These are phyloP conservation scores for Vulpes vulpes DNA, from an alignment of 2,113 vertebrate genomes.

Conservation along the genomic window DNA sequence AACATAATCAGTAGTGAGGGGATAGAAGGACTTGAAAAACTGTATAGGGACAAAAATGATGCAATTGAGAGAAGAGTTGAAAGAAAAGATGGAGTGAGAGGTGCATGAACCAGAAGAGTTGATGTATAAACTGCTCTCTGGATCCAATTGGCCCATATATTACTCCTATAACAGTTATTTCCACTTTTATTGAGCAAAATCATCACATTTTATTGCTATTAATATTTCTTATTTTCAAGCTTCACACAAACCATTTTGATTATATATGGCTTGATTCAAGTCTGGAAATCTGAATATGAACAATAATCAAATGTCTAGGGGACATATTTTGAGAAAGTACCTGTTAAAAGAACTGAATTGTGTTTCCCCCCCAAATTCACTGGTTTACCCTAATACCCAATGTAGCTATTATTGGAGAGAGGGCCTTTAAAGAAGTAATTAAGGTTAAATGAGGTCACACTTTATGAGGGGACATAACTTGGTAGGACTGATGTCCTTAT, in stretches of 20 bases:
- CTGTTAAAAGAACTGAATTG: background rate
- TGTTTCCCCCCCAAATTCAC: background rate
- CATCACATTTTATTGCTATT: background rate
- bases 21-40: background rate
- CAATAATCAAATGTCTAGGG: background rate
- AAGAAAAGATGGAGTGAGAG: background rate
- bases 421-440: background rate
- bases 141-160: background rate
- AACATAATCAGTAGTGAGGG: background rate
- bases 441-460: background rate
- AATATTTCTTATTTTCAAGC: background rate
- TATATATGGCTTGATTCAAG: background rate
- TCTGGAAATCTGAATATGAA: background rate
- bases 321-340: background rate
- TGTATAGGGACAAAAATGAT: background rate
- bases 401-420: background rate
- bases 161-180: background rate
- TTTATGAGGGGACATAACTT: background rate
- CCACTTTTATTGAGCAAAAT: background rate
- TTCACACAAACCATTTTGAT: background rate
- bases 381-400: background rate
- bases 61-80: background rate
- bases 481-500: background rate
- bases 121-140: fast-evolving
- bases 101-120: background rate